Evolutionary conservation across 2,888 invertebrate species (phyloP).

Genomic region (Serripes groenlandicus): DNA sequence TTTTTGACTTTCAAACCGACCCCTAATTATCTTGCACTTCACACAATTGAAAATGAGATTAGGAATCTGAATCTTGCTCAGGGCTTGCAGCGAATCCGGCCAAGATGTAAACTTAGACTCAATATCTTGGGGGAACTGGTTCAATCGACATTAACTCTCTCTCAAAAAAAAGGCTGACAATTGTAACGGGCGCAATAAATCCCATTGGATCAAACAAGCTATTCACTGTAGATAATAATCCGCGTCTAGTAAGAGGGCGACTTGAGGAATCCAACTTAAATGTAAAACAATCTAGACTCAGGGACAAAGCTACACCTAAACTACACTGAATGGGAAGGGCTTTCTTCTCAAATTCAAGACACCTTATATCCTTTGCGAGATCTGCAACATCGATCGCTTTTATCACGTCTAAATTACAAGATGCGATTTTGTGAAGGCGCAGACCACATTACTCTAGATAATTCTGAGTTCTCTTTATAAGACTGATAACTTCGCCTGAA

Average conservation of each 20-base stretch:
- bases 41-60: too few species aligned
- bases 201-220: not conserved
- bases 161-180: too few species aligned
- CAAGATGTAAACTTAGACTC: too few species aligned
- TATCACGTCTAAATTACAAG: not conserved
- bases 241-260: not conserved
- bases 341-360: not conserved
- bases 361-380: not conserved
- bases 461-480: not conserved
- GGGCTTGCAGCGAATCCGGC: too few species aligned
- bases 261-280: not conserved
- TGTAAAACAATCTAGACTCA: not conserved
- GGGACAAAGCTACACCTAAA: not conserved
- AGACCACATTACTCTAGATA: not conserved
- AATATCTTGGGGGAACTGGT: too few species aligned
- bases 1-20: too few species aligned
- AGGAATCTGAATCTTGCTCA: too few species aligned
- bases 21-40: too few species aligned
- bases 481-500: not conserved
- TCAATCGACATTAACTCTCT: too few species aligned
- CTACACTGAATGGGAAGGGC: not conserved
- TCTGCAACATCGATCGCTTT: not conserved
- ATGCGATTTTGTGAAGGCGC: not conserved
- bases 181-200: not conserved
- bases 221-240: not conserved